These are phyloP conservation scores for Chymomyza fuscimana DNA, from an alignment of 2,888 invertebrate species.

Conservation along the genomic window DNA sequence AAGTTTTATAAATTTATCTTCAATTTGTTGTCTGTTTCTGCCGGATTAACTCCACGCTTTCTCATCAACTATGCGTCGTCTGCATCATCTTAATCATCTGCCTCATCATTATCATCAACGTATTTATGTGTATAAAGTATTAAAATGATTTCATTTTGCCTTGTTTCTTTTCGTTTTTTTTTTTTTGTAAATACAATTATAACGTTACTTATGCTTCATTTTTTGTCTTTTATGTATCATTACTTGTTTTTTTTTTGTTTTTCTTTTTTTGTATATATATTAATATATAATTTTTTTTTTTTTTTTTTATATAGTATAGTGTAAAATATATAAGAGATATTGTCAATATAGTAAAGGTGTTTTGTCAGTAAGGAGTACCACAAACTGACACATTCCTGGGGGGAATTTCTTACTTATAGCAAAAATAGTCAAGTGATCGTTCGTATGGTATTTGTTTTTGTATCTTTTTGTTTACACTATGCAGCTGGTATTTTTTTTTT, in stretches of 20 bases:
- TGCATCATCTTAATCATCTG: conserved; percentile 23
- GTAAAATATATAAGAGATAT: conserved; percentile 79
- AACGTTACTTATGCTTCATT: conserved; percentile 47
- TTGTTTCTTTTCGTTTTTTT: conserved; percentile 29
- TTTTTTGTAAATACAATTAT: conserved; percentile 75
- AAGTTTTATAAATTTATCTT: conserved; percentile 57
- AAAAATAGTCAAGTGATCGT: conserved; percentile 75
- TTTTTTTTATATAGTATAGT: conserved; percentile 75
- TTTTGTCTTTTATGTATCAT: conserved; percentile 44
- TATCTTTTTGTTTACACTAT: not conserved
- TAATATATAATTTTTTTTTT: conserved; percentile 46
- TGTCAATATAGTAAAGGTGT: conserved; percentile 79
- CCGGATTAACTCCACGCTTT: not conserved
- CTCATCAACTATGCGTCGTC: conserved; percentile 26
- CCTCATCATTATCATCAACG: conserved; percentile 43
- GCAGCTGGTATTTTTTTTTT: not conserved
- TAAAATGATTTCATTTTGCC: conserved; percentile 70
- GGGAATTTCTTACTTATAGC: conserved; percentile 75
- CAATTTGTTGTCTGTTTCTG: conserved; percentile 30
- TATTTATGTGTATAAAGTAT: conserved; percentile 73
- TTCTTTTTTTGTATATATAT: conserved; percentile 74
- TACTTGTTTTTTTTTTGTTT: conserved; percentile 48
- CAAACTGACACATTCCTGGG: conserved; percentile 70
- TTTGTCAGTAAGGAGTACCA: conserved; percentile 70
- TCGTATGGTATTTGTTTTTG: conserved; percentile 35